phyloP scores from a whole-genome alignment of 2,113 vertebrate genomes.

The Crypturellus undulatus region DNA sequence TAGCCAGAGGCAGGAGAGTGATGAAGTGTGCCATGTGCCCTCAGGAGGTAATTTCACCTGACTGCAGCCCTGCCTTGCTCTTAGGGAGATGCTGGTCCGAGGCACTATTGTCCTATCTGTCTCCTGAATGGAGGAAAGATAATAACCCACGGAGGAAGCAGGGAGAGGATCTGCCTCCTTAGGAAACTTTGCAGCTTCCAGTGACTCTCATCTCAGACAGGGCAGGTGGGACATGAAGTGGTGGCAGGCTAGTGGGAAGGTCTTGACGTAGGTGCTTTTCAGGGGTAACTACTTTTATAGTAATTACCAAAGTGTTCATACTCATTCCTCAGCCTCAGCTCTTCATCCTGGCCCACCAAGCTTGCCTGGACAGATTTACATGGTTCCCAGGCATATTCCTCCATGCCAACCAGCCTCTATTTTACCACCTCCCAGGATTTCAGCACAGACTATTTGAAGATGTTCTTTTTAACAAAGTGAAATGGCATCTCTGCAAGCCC shows the following conservation, averaged over 20 bases:
- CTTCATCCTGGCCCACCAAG: neutral
- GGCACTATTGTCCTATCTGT: neutral
- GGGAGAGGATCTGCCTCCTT: neutral
- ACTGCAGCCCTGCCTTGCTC: neutral
- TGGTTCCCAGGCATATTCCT: fast-evolving
- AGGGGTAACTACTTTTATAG: neutral
- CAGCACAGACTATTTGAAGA: neutral
- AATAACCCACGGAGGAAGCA: fast-evolving
- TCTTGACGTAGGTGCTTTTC: neutral
- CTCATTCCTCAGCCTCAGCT: fast-evolving
- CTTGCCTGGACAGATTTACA: neutral
- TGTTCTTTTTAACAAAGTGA: neutral
- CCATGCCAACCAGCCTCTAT: neutral
- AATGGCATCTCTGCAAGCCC: neutral
- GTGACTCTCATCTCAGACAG: neutral
- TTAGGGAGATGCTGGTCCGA: neutral
- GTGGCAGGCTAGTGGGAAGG: neutral
- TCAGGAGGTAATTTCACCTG: neutral
- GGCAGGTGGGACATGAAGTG: neutral
- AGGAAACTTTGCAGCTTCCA: neutral
- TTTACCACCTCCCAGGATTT: neutral
- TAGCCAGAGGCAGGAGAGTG: neutral
- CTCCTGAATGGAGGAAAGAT: neutral
- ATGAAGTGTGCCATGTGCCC: neutral
- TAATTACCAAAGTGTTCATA: neutral